Evolutionary conservation across 2,888 invertebrate genomes (phyloP).

Genomic region (Serripes groenlandicus): DNA sequence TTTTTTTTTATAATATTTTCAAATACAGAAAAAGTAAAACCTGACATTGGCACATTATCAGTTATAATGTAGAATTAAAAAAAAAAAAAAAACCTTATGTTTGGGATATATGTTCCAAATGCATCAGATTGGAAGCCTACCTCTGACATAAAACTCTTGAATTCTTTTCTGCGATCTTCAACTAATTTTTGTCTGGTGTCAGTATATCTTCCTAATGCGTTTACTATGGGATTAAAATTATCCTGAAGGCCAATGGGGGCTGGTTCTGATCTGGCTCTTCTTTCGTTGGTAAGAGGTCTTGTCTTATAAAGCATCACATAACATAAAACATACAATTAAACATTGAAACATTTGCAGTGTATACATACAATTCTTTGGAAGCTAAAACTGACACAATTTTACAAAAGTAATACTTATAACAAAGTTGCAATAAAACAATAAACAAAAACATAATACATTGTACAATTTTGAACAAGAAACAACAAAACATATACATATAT

Average conservation of each 20-base stretch:
- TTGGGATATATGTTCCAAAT: too few relatives aligned
- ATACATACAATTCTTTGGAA: not conserved
- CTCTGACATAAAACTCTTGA: slow-evolving; percentile 51
- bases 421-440: not conserved
- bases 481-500: too few relatives aligned
- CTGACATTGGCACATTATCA: too few relatives aligned
- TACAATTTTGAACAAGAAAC: too few relatives aligned
- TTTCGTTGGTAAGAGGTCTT: not conserved
- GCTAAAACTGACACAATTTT: not conserved
- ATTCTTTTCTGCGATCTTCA: slow-evolving; percentile 51
- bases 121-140: slow-evolving; percentile 31
- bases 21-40: too few relatives aligned
- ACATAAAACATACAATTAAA: not conserved
- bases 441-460: not conserved
- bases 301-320: slow-evolving; percentile 3
- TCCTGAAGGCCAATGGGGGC: not conserved
- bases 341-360: not conserved
- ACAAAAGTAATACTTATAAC: not conserved
- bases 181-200: slow-evolving; percentile 45
- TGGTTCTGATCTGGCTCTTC: slow-evolving; percentile 8
- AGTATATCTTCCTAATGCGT: slow-evolving; percentile 58
- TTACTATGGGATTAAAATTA: slow-evolving; percentile 49
- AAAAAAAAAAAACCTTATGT: too few relatives aligned
- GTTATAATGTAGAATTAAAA: too few relatives aligned
- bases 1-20: too few relatives aligned